phyloP scores from a whole-genome alignment of 1,140 invertebrate species.

The Zophobas atratus region DNA sequence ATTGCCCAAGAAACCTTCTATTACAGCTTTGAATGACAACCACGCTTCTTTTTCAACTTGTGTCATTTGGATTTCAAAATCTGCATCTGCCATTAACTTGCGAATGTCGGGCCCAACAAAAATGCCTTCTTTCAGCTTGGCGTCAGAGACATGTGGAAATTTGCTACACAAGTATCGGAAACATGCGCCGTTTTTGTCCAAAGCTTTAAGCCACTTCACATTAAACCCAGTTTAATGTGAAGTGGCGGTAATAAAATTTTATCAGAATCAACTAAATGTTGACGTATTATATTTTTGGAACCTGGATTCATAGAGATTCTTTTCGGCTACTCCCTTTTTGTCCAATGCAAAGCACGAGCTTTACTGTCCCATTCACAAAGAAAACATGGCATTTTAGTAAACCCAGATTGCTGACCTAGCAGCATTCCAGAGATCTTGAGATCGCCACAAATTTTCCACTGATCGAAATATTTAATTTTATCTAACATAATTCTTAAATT shows the following conservation, averaged over 20 bases:
- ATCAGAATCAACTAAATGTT: not conserved
- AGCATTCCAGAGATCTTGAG: not conserved
- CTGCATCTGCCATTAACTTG: too few species aligned
- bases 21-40: too few species aligned
- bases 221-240: not conserved
- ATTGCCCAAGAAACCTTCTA: too few species aligned
- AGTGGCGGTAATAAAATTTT: constrained; percentile 9
- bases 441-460: not conserved
- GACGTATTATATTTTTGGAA: not conserved
- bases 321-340: not conserved
- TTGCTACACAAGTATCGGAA: not conserved
- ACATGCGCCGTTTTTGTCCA: not conserved
- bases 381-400: constrained; percentile 20
- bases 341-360: not conserved
- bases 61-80: too few species aligned
- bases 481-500: too few species aligned
- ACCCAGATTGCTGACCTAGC: constrained; percentile 3
- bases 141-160: too few species aligned
- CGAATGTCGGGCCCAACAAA: too few species aligned
- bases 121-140: too few species aligned
- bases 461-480: not conserved
- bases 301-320: not conserved
- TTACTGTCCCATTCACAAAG: constrained; percentile 23
- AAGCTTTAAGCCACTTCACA: not conserved
- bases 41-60: too few species aligned